A percentile compares a stretch with the other conserved stretches of the same genome.
Conservation (phyloP, 2,888 invertebrate species). For the Polymixis lichenea region DNA sequence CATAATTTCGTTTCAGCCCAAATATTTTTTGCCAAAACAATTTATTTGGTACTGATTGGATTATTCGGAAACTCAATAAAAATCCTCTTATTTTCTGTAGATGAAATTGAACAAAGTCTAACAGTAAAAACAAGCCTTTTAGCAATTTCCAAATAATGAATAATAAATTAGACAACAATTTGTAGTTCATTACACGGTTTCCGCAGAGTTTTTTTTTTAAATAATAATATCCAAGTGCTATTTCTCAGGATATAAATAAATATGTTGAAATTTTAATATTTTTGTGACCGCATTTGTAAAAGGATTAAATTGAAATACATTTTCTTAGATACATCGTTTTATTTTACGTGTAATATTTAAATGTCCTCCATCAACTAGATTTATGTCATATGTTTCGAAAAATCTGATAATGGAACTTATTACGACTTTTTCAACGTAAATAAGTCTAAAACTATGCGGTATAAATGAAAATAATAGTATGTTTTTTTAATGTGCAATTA, state of each 20-base stretch:
- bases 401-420: not conserved
- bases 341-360: not conserved
- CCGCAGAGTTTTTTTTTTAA: not conserved
- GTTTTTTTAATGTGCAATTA: not conserved
- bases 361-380: not conserved
- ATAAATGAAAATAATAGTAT: not conserved
- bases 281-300: too few species aligned
- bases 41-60: slow-evolving; percentile 33
- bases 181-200: not conserved
- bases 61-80: slow-evolving; percentile 38
- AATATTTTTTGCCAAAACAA: slow-evolving; percentile 34
- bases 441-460: not conserved
- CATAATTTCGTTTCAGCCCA: slow-evolving; percentile 1
- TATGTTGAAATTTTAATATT: too few species aligned
- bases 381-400: not conserved
- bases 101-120: slow-evolving; percentile 35
- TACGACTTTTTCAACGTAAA: not conserved
- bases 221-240: not conserved
- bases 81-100: slow-evolving; percentile 19
- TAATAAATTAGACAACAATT: slow-evolving; percentile 7
- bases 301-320: too few species aligned
- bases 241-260: not conserved
- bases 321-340: too few species aligned
- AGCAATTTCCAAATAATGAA: slow-evolving; percentile 21
- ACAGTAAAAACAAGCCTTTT: slow-evolving; percentile 19